These are phyloP conservation scores for Platysteira castanea DNA, from an alignment of 2,113 vertebrate species.

Conservation along the genomic window DNA sequence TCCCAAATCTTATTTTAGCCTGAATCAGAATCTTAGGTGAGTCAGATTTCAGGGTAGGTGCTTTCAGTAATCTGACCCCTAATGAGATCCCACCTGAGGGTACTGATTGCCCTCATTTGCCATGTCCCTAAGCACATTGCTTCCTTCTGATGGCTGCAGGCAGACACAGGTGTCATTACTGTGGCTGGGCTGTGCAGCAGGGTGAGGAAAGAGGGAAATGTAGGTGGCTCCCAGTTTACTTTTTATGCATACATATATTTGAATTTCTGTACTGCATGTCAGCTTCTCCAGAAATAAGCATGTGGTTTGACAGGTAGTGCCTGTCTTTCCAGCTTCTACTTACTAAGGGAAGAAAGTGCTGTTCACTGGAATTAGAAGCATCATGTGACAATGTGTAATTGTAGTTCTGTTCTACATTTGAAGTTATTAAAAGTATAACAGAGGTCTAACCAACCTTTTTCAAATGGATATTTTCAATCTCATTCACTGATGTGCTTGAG, in stretches of 20 bases:
- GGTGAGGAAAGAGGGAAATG: not conserved
- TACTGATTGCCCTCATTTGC: not conserved
- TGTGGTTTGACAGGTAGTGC: not conserved
- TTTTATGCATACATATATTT: not conserved
- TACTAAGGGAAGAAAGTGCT: not conserved
- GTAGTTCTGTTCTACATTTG: not conserved
- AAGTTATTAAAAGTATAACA: not conserved
- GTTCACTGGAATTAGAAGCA: not conserved
- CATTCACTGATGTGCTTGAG: not conserved
- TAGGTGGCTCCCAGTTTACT: not conserved
- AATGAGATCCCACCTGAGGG: not conserved
- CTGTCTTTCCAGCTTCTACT: not conserved
- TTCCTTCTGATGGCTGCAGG: not conserved
- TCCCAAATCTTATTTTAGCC: not conserved
- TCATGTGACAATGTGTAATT: not conserved
- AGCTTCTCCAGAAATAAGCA: not conserved
- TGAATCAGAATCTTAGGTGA: not conserved
- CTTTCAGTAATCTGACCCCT: not conserved
- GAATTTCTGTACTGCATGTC: not conserved
- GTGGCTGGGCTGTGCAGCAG: not conserved
- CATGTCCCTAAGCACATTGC: not conserved
- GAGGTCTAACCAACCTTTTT: not conserved
- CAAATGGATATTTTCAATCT: not conserved
- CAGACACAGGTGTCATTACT: not conserved
- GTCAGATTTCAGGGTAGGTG: not conserved